Conservation (phyloP, 2,797 vertebrate genomes). For the Spea hammondii region DNA sequence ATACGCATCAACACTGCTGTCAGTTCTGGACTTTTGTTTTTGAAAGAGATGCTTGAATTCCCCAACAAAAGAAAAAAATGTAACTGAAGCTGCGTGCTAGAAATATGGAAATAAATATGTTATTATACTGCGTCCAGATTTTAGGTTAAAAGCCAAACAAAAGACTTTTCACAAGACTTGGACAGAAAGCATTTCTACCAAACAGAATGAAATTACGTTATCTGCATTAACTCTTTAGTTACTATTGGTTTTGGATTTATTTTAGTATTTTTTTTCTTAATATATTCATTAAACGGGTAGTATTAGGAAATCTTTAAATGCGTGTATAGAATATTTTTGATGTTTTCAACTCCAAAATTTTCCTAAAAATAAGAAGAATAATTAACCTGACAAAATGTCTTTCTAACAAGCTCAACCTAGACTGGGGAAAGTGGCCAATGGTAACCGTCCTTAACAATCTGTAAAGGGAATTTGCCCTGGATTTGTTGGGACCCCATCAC, state of each 20-base stretch:
- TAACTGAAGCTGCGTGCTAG: conserved; percentile 33
- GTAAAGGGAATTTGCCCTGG: too few species aligned
- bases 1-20: conserved; percentile 41
- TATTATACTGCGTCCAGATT: conserved; percentile 27
- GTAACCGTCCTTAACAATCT: too few species aligned
- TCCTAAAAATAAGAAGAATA: too few species aligned
- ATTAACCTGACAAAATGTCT: too few species aligned
- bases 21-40: conserved; percentile 34
- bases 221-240: neutral
- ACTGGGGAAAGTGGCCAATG: too few species aligned
- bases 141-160: conserved; percentile 32
- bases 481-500: too few species aligned
- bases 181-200: conserved; percentile 11
- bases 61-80: conserved; percentile 31
- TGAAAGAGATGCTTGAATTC: conserved; percentile 37
- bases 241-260: neutral
- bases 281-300: too few species aligned
- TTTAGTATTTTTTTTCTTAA: neutral
- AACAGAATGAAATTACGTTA: neutral
- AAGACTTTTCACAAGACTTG: conserved; percentile 34
- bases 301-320: neutral
- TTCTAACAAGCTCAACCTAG: too few species aligned
- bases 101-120: conserved; percentile 49
- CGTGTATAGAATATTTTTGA: too few species aligned
- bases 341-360: too few species aligned